Evolutionary conservation across 2,888 invertebrate genomes (phyloP), one percentile per base, ranked within the genome.

Genomic region (Monoplex corrugatus): DNA sequence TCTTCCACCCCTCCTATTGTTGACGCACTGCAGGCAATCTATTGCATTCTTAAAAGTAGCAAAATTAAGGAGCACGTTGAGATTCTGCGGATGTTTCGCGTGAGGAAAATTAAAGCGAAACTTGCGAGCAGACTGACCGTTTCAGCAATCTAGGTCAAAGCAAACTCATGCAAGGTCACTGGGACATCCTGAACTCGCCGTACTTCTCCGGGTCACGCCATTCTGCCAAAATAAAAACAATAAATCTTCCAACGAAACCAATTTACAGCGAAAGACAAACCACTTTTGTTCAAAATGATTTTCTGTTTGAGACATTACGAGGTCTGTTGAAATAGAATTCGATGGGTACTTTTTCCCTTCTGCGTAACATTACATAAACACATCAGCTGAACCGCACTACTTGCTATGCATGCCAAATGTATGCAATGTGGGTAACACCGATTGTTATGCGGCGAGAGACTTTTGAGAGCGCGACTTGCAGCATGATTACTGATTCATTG

Each of bases 111-210:
- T 6, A 84, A 50, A 84, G 84, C 45, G 84, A 45, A 50, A 84
- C 84, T 84, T 50, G 84, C 32, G 68, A 63, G 88, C 83, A 43
- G 72, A 43, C 88, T 83, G 88, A 88, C 88, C 88, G 83, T 40
- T 83, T 40, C 32, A 44, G 72, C 82, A 83, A 88, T 83, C 82
- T 88, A 72, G 88, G 88, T 88, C 88, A 88, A 63, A 80, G 72
- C 83, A 88, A 88, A 88, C 88, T 80, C 68, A 44, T 40, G 88
- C 82, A 88, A 88, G 88, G 88, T 88, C 88, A 88, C 83, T 88
- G 82, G 88, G 88, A 40, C 88, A 88, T 57, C 78, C 32, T 50
- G 43, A 63, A 68, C 45, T 35, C 43, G 19, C 38, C 19, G 75
- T 43, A 32, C 88, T 50, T 44, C 43, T 57, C 44, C 83, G 80